Evolutionary conservation across 2,113 vertebrate genomes (phyloP).

Genomic region (Tenebrosternarchus preto): DNA sequence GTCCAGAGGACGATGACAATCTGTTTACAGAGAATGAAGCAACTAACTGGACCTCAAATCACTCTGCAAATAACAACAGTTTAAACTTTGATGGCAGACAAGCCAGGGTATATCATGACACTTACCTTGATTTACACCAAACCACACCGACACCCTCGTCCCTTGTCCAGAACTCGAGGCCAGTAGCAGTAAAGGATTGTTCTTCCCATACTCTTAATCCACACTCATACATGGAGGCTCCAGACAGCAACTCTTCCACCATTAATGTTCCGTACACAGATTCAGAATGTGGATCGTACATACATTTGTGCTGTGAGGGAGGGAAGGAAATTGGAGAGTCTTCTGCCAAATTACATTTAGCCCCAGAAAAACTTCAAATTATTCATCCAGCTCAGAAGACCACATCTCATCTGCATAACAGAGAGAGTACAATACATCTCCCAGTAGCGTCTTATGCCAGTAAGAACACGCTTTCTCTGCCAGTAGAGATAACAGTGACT

Average conservation of each 20-base stretch:
- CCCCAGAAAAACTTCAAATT: slow-evolving; percentile 52
- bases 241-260: slow-evolving; percentile 41
- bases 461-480: slow-evolving; percentile 51
- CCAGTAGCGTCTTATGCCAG: slow-evolving; percentile 25
- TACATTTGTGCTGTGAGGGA: slow-evolving; percentile 66
- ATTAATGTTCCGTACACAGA: slow-evolving; percentile 35
- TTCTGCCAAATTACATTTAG: slow-evolving; percentile 47
- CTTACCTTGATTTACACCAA: slow-evolving; percentile 69
- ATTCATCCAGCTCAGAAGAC: slow-evolving; percentile 52
- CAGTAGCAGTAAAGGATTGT: slow-evolving; percentile 61
- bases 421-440: slow-evolving; percentile 36
- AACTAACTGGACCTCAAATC: slow-evolving; percentile 84
- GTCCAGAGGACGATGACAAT: slow-evolving; percentile 57
- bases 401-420: slow-evolving; percentile 39
- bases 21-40: slow-evolving; percentile 62
- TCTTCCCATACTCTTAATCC: slow-evolving; percentile 54
- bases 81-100: slow-evolving; percentile 67
- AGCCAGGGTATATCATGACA: slow-evolving; percentile 60
- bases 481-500: slow-evolving; percentile 48
- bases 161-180: slow-evolving; percentile 59
- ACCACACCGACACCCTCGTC: slow-evolving; percentile 50
- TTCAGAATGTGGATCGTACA: slow-evolving; percentile 61
- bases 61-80: slow-evolving; percentile 87
- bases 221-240: slow-evolving; percentile 51
- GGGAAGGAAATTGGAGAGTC: slow-evolving; percentile 45